Evolutionary conservation across 2,888 invertebrate species (phyloP).

Genomic region (Matsumyia berberina): DNA sequence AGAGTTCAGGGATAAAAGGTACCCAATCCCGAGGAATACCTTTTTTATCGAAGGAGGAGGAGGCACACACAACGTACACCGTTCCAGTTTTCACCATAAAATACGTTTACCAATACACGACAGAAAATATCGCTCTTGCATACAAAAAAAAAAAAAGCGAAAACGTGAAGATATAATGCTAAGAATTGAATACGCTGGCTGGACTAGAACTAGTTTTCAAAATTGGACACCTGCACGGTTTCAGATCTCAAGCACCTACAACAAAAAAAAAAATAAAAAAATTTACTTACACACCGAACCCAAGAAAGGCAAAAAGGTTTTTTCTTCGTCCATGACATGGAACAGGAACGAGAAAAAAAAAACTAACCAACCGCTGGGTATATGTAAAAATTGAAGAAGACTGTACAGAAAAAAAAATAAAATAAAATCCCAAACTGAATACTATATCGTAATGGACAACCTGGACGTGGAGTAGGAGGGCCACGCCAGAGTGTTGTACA

Average conservation of each 20-base stretch:
- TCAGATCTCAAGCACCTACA: constrained; percentile 75
- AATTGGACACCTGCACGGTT: constrained; percentile 77
- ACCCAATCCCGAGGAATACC: constrained; percentile 17
- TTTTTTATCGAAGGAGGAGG: constrained; percentile 26
- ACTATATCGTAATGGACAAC: constrained; percentile 57
- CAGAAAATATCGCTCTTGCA: constrained; percentile 55
- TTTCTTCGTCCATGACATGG: constrained; percentile 53
- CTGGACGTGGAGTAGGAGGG: constrained; percentile 63
- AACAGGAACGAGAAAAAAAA: constrained; percentile 44
- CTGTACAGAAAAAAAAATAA: constrained; percentile 24
- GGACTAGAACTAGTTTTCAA: constrained; percentile 76
- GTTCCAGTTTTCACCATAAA: constrained; percentile 73
- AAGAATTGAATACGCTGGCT: constrained; percentile 60
- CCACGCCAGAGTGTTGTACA: constrained; percentile 42
- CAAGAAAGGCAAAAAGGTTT: constrained; percentile 65
- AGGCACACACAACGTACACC: constrained; percentile 51
- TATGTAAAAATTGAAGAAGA: constrained; percentile 69
- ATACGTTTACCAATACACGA: constrained; percentile 67
- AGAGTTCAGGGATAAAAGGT: constrained; percentile 57
- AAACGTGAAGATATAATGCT: constrained; percentile 68
- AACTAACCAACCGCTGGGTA: constrained; percentile 40
- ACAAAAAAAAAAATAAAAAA: constrained; percentile 40
- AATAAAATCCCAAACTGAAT: constrained; percentile 53
- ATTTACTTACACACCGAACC: constrained; percentile 47
- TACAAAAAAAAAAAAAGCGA: constrained; percentile 61